These are phyloP conservation scores for Perodicticus potto DNA, from an alignment of 2,797 vertebrate species.

Conservation along the genomic window DNA sequence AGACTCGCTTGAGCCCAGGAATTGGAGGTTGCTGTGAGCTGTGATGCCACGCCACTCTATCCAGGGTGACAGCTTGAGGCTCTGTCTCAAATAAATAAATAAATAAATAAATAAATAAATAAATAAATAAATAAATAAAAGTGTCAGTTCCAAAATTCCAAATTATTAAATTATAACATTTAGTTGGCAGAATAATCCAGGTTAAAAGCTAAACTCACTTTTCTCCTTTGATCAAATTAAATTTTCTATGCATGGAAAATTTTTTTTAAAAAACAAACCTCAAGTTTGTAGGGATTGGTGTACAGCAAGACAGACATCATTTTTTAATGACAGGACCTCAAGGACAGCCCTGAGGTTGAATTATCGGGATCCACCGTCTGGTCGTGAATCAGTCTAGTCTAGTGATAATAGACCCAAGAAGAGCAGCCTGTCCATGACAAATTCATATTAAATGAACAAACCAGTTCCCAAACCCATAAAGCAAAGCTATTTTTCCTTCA, in stretches of 20 bases:
- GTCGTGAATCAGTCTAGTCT: not conserved
- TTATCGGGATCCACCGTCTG: not conserved
- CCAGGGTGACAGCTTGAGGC: too few species aligned
- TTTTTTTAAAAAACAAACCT: too few species aligned
- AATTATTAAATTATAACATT: conserved; percentile 33
- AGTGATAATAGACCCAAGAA: not conserved
- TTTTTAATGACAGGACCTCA: conserved; percentile 6
- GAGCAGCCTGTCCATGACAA: not conserved
- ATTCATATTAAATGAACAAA: not conserved
- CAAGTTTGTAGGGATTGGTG: too few species aligned
- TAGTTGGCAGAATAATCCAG: not conserved
- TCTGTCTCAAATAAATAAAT: too few species aligned
- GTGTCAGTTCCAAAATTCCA: conserved; percentile 8
- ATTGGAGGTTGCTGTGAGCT: too few species aligned
- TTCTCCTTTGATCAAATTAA: conserved; percentile 41
- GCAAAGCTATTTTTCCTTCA: not conserved
- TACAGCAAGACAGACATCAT: too few species aligned
- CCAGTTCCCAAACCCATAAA: conserved; percentile 18
- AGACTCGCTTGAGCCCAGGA: too few species aligned
- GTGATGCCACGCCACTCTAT: too few species aligned
- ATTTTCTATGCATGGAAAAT: conserved; percentile 20
- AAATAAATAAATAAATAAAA: too few species aligned
- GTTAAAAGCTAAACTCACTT: conserved; percentile 14
- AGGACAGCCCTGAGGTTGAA: not conserved
- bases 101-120: too few species aligned